Base-by-base conservation (phyloP, 2,113 vertebrate species). In the Colius striatus region DNA sequence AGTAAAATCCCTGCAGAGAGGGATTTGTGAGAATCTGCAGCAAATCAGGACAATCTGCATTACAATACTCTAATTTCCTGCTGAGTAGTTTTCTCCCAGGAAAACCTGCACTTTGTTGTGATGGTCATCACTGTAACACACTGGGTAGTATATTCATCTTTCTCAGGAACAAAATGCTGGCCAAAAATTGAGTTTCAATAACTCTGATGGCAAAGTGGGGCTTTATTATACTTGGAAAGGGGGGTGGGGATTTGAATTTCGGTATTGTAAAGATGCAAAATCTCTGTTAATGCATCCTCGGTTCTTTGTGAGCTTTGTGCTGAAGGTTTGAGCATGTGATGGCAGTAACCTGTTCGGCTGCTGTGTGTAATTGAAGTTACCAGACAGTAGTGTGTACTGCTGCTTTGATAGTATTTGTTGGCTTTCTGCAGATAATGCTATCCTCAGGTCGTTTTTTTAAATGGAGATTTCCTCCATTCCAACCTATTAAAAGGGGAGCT, bases 1-100 rank as follows among this genome's bases (percentile, higher is more conserved):
- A 92, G 53, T 72, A 45, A 89, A 92, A 94, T 94, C 87, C 79
- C 92, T 70, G 79, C 81, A 91, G 90, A 91, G 90, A 94, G 86
- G 78, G 83, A 87, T 91, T 95, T 77, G 66, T 47, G 75, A 83
- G 58, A 58, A 86, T 63, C 75, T 86, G 84, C 91, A 92, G 93
- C 81, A 90, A 94, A 83, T 94, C 53, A 84, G 27, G 85, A 34
- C 55, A 38, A 77, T 87, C 91, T 94, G 82, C 85, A 83, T 95
- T 17, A 83, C 60, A 87, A 32, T 92, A 29, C 65, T 75, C 60
- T 58, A 50, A 43, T 90, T 94, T 96, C 79, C 65, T 73, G 32
- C 58, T 17, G 89, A 92, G 54, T 43, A 58, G 36, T 34, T 26
- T 26, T 92, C 84, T 92, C 92, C 58, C 26, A 73, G 95, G 90